Evolutionary conservation across 2,888 invertebrate species (phyloP).

Genomic region (Chymomyza fuscimana): DNA sequence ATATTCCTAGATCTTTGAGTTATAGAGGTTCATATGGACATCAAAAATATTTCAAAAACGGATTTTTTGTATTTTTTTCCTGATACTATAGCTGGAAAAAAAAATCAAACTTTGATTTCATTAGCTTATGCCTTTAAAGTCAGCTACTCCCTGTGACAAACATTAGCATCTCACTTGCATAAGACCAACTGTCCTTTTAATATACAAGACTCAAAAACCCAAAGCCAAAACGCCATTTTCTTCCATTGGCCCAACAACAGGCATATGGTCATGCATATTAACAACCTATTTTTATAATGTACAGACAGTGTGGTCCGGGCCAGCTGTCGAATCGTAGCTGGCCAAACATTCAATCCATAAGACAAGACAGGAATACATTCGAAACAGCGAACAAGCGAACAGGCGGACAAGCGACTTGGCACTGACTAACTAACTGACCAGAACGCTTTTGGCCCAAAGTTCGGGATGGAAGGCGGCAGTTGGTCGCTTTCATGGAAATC

Average conservation of each 20-base stretch:
- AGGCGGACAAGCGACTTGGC: constrained; percentile 3
- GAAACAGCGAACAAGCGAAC: neutral
- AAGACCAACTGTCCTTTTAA: neutral
- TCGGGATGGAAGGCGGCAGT: neutral
- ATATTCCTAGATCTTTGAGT: no score
- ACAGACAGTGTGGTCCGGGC: constrained; percentile 29
- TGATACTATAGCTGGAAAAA: no score
- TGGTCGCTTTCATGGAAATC: constrained; percentile 29
- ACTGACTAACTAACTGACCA: constrained; percentile 27
- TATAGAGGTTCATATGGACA: no score
- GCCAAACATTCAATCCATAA: neutral
- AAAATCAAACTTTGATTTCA: no score
- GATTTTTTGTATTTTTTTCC: no score
- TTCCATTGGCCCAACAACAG: constrained; percentile 28
- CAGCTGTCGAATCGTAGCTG: neutral
- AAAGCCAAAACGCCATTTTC: neutral
- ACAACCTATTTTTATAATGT: constrained; percentile 72
- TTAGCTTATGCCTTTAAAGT: no score
- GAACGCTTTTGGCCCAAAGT: constrained; percentile 12
- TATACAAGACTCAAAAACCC: neutral
- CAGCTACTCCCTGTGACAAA: no score
- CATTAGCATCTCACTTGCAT: neutral
- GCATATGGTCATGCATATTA: constrained; percentile 77
- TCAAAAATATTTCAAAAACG: no score
- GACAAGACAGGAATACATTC: neutral